phyloP scores from a whole-genome alignment of 2,797 vertebrate species.

The Pseudochromis fuscus region DNA sequence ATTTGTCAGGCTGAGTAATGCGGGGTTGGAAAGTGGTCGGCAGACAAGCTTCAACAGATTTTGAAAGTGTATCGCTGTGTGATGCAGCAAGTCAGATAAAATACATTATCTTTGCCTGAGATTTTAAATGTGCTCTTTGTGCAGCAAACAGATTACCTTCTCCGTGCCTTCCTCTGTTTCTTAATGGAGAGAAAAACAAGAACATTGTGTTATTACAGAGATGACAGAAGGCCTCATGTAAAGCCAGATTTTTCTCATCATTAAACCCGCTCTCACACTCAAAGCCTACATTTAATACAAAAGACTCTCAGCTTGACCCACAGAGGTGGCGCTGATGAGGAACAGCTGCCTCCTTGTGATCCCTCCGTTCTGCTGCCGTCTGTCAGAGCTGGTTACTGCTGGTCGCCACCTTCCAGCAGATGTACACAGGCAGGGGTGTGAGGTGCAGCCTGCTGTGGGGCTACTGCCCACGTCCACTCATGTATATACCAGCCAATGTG shows the following conservation, averaged over 20 bases:
- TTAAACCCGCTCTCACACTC: conserved; percentile 1
- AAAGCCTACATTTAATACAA: neutral
- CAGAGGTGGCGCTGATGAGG: conserved; percentile 46
- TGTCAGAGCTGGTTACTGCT: conserved; percentile 45
- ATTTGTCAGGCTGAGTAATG: conserved; percentile 2
- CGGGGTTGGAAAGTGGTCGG: neutral
- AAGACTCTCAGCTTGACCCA: conserved; percentile 4
- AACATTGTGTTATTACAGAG: neutral
- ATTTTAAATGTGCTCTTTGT: neutral
- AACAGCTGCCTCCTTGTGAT: conserved; percentile 62
- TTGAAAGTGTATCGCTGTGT: neutral
- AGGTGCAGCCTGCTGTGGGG: conserved; percentile 51
- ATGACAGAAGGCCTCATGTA: neutral
- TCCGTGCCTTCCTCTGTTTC: neutral
- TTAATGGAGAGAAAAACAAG: neutral
- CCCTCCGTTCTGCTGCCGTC: conserved; percentile 10
- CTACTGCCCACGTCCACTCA: conserved; percentile 48
- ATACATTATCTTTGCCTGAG: neutral
- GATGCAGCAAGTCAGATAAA: neutral
- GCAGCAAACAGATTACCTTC: neutral
- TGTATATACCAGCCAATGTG: conserved; percentile 70
- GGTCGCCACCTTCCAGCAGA: conserved; percentile 35
- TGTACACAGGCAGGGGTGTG: conserved; percentile 24
- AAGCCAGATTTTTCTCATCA: neutral
- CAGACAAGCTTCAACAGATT: neutral